Evolutionary conservation across 1,140 invertebrate genomes (phyloP).

Genomic region (Colletes gigas): DNA sequence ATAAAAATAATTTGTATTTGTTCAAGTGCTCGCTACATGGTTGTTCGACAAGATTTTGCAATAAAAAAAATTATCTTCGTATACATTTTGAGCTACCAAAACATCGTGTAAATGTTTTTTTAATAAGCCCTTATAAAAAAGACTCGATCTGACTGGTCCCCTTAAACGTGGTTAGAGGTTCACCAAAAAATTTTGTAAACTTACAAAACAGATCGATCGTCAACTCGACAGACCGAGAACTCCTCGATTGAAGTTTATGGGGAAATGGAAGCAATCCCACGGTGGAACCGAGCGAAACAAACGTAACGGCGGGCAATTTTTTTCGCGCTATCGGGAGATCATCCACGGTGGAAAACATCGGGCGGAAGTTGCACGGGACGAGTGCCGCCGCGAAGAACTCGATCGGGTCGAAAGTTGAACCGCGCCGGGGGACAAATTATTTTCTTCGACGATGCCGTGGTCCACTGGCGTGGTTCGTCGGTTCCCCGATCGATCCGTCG

Average conservation of each 20-base stretch:
- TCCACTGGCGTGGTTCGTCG: neutral
- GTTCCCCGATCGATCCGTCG: neutral
- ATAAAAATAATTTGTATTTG: no score
- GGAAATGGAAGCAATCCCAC: no score
- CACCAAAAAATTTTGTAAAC: no score
- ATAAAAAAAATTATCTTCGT: no score
- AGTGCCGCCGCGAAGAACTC: neutral
- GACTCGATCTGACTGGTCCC: no score
- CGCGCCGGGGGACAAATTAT: constrained; percentile 15
- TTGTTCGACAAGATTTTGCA: no score
- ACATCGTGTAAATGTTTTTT: no score
- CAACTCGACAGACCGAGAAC: neutral
- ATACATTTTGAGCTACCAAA: no score
- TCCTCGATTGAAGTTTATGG: neutral
- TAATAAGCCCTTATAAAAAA: no score
- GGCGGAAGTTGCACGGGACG: neutral
- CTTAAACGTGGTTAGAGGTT: no score
- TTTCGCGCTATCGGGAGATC: neutral
- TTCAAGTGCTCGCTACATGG: no score
- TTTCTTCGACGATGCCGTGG: neutral
- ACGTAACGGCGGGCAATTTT: neutral
- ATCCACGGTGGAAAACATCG: neutral
- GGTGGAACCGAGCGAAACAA: neutral
- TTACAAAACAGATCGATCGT: no score
- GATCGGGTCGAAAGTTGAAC: neutral